Conservation (phyloP, 2,113 vertebrate genomes). For the Triplophysa siluroides region DNA sequence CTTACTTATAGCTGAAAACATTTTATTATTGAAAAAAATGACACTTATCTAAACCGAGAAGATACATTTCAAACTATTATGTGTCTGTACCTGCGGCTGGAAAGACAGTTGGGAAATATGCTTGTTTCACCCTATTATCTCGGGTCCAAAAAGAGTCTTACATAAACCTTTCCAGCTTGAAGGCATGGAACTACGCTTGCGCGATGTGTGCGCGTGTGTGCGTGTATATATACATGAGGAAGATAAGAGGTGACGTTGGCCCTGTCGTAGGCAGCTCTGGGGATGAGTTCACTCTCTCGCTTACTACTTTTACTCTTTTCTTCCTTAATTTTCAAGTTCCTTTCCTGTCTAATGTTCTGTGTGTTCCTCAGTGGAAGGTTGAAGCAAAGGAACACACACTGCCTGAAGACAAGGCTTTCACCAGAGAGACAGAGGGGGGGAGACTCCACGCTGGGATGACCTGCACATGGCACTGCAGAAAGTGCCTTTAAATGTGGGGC, state of each 20-base stretch:
- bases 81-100: neutral
- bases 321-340: constrained; percentile 1
- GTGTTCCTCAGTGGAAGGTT: constrained; percentile 24
- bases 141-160: constrained; percentile 37
- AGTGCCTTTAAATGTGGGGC: neutral
- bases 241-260: constrained; percentile 30
- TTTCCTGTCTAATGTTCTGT: constrained; percentile 24
- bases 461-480: neutral
- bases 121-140: constrained; percentile 25
- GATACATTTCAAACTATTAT: neutral
- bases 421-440: neutral
- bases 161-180: constrained; percentile 39
- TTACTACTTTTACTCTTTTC: neutral
- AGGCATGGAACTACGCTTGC: constrained; percentile 8
- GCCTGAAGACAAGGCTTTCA: constrained; percentile 44
- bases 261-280: constrained; percentile 46
- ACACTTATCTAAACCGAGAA: too few relatives aligned
- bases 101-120: constrained; percentile 16
- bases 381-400: constrained; percentile 26
- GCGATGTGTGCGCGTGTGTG: neutral
- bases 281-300: constrained; percentile 13
- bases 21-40: neutral
- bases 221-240: neutral
- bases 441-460: constrained; percentile 5
- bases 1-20: neutral